Base-by-base conservation (phyloP, 2,113 vertebrate species). In the Pelecanus crispus region DNA sequence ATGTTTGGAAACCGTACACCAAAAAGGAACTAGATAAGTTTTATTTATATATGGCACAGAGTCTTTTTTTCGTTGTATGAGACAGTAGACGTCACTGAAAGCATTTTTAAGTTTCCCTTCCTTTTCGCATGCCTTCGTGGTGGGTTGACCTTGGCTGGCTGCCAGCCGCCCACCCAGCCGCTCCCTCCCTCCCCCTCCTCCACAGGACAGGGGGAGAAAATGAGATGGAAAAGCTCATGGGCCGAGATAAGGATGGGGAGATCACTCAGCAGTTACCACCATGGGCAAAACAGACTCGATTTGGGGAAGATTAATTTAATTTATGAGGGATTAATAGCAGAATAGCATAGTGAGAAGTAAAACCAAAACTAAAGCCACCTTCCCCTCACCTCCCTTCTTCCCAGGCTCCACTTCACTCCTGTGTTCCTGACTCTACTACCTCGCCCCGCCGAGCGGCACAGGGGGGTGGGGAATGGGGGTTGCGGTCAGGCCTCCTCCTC, bases 391-490 rank as follows among this genome's bases (percentile, higher is more conserved):
- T 42, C 6, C 24, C 18, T 73, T 78, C 28, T 62, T 65, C 28
- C 40, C 12, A 62, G 40, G 20, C 36, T 71, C 18, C 66, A 26
- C 14, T 44, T 70, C 38, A 34, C 18, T 45, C 3, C 11, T 72
- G 72, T 42, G 38, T 11, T 45, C n/a, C 29, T 42, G 17, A 0
- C 5, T 75, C 52, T 56, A 18, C 36, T 65, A 8, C n/a, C 19
- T 45, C 17, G 13, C 26, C 20, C 29, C 0, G 0, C 19, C 11
- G 9, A 65, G 36, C 6, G 3, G 22, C 15, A 26, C 15, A 42
- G 44, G 19, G 21, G 13, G 24, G 11, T 2, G 16, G 28, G 32
- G 5, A 49, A 45, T 24, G 12, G 40, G 17, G 15, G 1, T 26
- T 58, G 31, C 0, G 1, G 14, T 44, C 38, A 19, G 6, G 53